A percentile compares a stretch with the other conserved stretches of the same genome.
Evolutionary conservation across 2,888 invertebrate species (phyloP).

Genomic region (Orthosia gracilis): DNA sequence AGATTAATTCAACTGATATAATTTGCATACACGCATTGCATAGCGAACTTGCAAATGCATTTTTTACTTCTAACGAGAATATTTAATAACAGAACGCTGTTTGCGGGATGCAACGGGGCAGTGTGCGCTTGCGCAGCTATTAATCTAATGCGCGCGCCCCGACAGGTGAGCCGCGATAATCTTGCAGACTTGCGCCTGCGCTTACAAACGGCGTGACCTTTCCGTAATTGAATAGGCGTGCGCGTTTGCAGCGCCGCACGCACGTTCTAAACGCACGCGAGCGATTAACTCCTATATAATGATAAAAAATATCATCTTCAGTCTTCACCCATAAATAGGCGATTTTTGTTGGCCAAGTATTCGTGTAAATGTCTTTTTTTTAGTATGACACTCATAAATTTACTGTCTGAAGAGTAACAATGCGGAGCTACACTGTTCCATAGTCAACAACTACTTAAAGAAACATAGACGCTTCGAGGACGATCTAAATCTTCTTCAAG

Average conservation of each 20-base stretch:
- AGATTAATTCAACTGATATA: slow-evolving; percentile 53
- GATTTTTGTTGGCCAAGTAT: slow-evolving; percentile 39
- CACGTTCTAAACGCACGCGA: slow-evolving; percentile 86
- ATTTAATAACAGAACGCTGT: slow-evolving; percentile 67
- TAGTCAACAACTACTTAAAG: slow-evolving; percentile 25
- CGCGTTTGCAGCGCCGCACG: slow-evolving; percentile 82
- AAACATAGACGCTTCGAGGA: slow-evolving; percentile 11
- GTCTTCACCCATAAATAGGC: slow-evolving; percentile 46
- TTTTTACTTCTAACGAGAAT: slow-evolving; percentile 65
- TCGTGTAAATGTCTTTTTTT: slow-evolving; percentile 38
- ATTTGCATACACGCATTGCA: slow-evolving; percentile 54
- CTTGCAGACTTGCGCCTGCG: slow-evolving; percentile 86
- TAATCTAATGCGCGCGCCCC: slow-evolving; percentile 78
- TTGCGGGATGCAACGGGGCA: slow-evolving; percentile 22
- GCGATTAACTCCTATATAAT: slow-evolving; percentile 68
- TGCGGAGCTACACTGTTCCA: not conserved
- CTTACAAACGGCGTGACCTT: slow-evolving; percentile 87
- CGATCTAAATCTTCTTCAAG: slow-evolving; percentile 55
- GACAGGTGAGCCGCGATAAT: slow-evolving; percentile 89
- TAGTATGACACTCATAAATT: slow-evolving; percentile 47
- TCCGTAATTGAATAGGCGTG: slow-evolving; percentile 89
- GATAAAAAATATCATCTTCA: slow-evolving; percentile 66
- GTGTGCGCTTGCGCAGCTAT: slow-evolving; percentile 66
- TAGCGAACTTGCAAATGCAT: slow-evolving; percentile 55
- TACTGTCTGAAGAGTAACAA: slow-evolving; percentile 6